A percentile compares a stretch with the other conserved stretches of the same genome.
Evolutionary conservation across 2,113 vertebrate genomes (phyloP).

Genomic region (Macquaria ambigua): DNA sequence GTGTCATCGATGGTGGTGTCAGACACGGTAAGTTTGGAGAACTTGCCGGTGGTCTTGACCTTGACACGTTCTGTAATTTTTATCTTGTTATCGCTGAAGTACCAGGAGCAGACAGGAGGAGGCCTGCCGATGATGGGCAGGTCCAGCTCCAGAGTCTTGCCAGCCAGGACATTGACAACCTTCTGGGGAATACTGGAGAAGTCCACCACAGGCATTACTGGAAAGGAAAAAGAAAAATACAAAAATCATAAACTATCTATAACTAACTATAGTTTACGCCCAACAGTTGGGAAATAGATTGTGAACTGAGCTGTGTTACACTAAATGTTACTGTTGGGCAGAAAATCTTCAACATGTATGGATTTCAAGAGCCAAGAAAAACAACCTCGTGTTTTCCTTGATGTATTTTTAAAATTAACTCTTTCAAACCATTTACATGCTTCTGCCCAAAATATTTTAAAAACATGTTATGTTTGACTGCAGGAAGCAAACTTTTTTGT

Average conservation of each 20-base stretch:
- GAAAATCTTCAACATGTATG: background rate
- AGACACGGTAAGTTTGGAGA: constrained; percentile 89
- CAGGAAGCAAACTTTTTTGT: background rate
- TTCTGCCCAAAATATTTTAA: background rate
- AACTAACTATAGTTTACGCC: too few relatives aligned
- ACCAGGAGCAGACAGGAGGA: constrained; percentile 93
- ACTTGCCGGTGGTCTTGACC: constrained; percentile 90
- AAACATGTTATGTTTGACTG: background rate
- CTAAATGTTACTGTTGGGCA: background rate
- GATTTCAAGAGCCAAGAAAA: background rate
- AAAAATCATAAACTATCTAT: background rate
- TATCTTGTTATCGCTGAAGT: constrained; percentile 90
- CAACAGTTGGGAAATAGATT: background rate
- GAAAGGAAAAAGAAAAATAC: background rate
- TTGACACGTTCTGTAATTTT: constrained; percentile 92
- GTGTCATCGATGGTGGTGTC: constrained; percentile 95
- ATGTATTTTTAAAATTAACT: background rate
- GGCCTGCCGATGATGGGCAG: constrained; percentile 94
- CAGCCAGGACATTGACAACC: constrained; percentile 91
- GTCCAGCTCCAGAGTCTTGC: constrained; percentile 92
- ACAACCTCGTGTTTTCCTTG: background rate
- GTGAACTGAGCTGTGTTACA: background rate
- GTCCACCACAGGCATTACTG: constrained; percentile 94
- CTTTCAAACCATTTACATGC: background rate
- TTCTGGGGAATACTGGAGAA: constrained; percentile 94